Conservation (phyloP, 2,888 invertebrate species). For the Ichneumon xanthorius region DNA sequence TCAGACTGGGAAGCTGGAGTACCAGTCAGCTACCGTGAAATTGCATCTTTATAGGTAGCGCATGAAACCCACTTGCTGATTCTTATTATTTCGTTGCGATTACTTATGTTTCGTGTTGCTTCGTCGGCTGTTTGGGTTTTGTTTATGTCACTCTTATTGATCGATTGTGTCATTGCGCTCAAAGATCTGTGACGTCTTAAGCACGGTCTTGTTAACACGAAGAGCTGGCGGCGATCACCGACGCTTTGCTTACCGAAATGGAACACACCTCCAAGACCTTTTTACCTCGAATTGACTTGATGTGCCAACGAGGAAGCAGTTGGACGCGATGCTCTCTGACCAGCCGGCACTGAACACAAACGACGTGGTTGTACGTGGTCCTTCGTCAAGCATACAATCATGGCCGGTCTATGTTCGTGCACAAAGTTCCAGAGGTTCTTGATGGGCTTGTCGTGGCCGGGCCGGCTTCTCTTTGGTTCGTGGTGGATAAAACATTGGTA, state of each 20-base stretch:
- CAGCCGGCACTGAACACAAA: not conserved
- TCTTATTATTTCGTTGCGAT: not conserved
- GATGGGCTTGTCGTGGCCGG: conserved; percentile 34
- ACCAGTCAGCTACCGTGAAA: not conserved
- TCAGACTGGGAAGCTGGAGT: not conserved
- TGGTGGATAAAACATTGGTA: conserved; percentile 59
- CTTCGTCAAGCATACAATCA: conserved; percentile 41
- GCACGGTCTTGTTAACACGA: not conserved
- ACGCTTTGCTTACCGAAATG: not conserved
- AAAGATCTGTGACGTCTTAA: not conserved
- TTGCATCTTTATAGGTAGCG: not conserved
- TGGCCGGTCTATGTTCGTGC: conserved; percentile 32
- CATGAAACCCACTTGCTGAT: not conserved
- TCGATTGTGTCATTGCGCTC: not conserved
- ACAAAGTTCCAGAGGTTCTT: conserved; percentile 55
- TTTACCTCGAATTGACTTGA: not conserved
- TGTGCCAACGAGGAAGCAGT: not conserved
- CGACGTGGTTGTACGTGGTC: conserved; percentile 19
- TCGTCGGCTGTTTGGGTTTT: not conserved
- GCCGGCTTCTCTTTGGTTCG: conserved; percentile 48
- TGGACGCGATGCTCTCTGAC: not conserved
- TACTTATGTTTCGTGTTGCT: not conserved
- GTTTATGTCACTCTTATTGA: too few relatives aligned
- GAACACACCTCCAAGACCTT: not conserved
- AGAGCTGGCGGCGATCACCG: not conserved